Evolutionary conservation across 2,113 vertebrate genomes (phyloP), one percentile per base, ranked within the genome.

Genomic region (Rhinogobius similis): DNA sequence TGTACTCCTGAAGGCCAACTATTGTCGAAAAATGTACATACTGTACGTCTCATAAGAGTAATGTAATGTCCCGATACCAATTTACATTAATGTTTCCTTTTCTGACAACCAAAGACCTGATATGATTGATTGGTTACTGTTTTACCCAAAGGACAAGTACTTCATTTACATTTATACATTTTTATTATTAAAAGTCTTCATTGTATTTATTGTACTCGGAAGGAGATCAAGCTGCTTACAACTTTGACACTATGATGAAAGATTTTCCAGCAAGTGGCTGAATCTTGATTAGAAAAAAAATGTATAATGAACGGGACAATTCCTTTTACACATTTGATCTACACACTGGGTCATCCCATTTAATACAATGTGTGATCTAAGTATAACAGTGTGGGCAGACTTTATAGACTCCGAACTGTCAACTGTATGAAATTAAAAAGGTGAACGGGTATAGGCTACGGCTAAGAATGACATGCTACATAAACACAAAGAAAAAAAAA

Each of bases 391-490:
- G 21, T 13, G 71, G 70, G 56, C 67, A 74, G 41, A 62, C 43
- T 61, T 74, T 62, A 46, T 11, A 39, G 38, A 62, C n/a, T n/a
- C n/a, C n/a, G n/a, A n/a, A 27, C 27, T 84, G 75, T 81, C 62
- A 77, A 73, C 75, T 73, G 61, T 71, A 64, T 78, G 23, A 46
- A 82, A 81, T 68, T 67, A 68, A 73, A 84, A 75, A 68, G 38
- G 38, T 78, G 50, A 82, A 83, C 72, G 66, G 80, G 82, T 84
- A 85, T 62, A 79, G 68, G 82, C 85, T 87, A 78, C 58, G 77
- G 76, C 70, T 61, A 85, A 76, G 72, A 77, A 83, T 78, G 61
- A 83, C 85, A 84, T 85, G 79, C 87, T 86, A 87, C 83, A 81
- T 76, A 67, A 82, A 87, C 76, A 87, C 82, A 69, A 77, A 70